Conservation (phyloP, 2,888 invertebrate species). For the Busseola fusca region DNA sequence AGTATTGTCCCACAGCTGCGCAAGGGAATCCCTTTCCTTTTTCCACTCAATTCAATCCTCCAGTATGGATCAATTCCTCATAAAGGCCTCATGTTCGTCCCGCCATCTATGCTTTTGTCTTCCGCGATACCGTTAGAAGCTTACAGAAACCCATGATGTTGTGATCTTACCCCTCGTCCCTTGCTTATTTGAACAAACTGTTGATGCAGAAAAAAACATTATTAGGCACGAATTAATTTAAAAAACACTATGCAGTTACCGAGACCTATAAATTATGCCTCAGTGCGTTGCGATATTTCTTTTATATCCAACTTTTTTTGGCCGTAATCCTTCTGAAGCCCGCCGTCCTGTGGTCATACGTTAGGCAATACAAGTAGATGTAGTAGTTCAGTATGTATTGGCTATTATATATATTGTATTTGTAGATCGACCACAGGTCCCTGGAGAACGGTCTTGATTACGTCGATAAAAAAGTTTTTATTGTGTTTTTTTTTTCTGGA, state of each 20-base stretch:
- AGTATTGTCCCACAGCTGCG: background rate
- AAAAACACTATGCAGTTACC: background rate
- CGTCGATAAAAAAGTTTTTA: slow-evolving; percentile 15
- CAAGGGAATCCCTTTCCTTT: background rate
- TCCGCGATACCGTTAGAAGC: too few species aligned
- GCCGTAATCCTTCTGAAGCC: slow-evolving; percentile 11
- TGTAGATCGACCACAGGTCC: slow-evolving; percentile 19
- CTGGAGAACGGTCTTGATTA: background rate
- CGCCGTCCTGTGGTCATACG: background rate
- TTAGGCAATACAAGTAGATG: slow-evolving; percentile 6
- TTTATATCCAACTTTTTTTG: background rate
- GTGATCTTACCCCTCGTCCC: background rate
- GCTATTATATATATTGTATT: slow-evolving; percentile 34
- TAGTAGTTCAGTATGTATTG: slow-evolving; percentile 13
- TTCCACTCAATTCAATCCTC: background rate
- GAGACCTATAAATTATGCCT: background rate
- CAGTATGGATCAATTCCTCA: background rate
- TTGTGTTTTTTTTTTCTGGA: slow-evolving; percentile 12
- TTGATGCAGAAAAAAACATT: too few species aligned
- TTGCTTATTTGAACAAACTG: background rate
- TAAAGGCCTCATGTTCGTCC: background rate
- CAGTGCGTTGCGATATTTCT: background rate
- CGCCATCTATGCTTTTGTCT: background rate
- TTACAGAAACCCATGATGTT: background rate
- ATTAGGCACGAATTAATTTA: too few species aligned